These are phyloP conservation scores for Maniola hyperantus DNA, from an alignment of 2,888 invertebrate genomes.

Conservation along the genomic window DNA sequence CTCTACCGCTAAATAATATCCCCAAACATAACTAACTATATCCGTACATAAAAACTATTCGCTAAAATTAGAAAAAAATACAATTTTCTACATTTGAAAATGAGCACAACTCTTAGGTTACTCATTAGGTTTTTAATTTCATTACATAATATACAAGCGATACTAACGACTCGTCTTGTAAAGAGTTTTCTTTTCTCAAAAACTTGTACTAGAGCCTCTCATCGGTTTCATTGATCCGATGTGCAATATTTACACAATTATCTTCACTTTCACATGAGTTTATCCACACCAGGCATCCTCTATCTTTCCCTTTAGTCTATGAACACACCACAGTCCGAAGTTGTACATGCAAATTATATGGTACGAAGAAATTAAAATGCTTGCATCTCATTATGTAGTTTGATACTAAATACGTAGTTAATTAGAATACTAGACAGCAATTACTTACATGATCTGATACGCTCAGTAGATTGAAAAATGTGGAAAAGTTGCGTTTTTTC, in stretches of 20 bases:
- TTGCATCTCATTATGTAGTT: slow-evolving; percentile 35
- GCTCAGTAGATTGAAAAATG: slow-evolving; percentile 6
- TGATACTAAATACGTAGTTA: slow-evolving; percentile 30
- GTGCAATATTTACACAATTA: not conserved
- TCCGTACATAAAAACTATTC: too few relatives aligned
- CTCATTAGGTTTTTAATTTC: too few relatives aligned
- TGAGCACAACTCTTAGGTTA: too few relatives aligned
- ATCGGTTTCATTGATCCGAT: too few relatives aligned
- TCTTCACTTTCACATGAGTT: not conserved
- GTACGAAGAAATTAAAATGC: slow-evolving; percentile 37
- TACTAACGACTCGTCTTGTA: too few relatives aligned
- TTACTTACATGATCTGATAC: slow-evolving; percentile 29
- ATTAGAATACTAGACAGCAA: slow-evolving; percentile 34
- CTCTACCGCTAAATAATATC: too few relatives aligned
- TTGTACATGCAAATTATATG: slow-evolving; percentile 32
- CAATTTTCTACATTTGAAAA: too few relatives aligned
- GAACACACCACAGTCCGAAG: not conserved
- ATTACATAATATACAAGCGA: too few relatives aligned
- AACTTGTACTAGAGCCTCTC: too few relatives aligned
- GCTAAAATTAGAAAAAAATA: too few relatives aligned
- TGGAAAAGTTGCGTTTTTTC: slow-evolving; percentile 5
- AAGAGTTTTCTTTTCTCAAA: too few relatives aligned
- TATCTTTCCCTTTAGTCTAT: not conserved
- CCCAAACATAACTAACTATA: too few relatives aligned
- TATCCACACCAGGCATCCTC: not conserved